Percentiles rank a stretch among this genome's conserved stretches.
Conservation (phyloP, 2,888 invertebrate genomes). For the Stenodera caucasica region DNA sequence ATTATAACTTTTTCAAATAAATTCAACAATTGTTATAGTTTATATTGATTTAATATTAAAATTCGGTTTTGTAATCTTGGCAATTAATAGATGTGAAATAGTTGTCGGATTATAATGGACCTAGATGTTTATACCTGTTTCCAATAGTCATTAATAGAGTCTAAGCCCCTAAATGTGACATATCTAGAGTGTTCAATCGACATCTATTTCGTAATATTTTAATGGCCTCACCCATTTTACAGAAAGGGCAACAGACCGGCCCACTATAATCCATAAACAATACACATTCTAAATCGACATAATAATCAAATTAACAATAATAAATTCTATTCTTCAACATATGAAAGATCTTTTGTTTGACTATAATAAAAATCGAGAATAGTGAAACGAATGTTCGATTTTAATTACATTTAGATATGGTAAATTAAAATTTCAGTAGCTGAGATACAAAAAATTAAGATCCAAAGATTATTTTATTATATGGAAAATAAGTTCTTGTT, state of each 20-base stretch:
- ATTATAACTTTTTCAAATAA: not conserved
- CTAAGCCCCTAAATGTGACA: constrained; percentile 32
- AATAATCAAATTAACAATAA: too few relatives aligned
- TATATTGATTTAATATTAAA: not conserved
- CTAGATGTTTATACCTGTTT: constrained; percentile 14
- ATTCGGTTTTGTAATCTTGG: not conserved
- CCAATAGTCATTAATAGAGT: constrained; percentile 24
- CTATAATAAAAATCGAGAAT: constrained; percentile 10
- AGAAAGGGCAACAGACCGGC: constrained; percentile 23
- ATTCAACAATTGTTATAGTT: not conserved
- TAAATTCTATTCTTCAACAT: too few relatives aligned
- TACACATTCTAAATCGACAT: too few relatives aligned
- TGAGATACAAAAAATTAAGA: too few relatives aligned
- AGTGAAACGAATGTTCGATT: constrained; percentile 38
- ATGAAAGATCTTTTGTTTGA: too few relatives aligned
- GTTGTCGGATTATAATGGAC: constrained; percentile 18
- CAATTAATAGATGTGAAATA: constrained; percentile 9
- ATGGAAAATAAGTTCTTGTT: too few relatives aligned
- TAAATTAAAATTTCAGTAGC: constrained; percentile 44
- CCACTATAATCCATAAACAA: constrained; percentile 18
- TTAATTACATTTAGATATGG: constrained; percentile 42
- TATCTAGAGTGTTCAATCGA: constrained; percentile 29
- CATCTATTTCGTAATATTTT: constrained; percentile 19
- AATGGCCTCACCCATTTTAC: constrained; percentile 30
- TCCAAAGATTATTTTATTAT: too few relatives aligned